Base-by-base conservation (phyloP, 1,140 invertebrate species). In the Trypoxylus dichotomus region DNA sequence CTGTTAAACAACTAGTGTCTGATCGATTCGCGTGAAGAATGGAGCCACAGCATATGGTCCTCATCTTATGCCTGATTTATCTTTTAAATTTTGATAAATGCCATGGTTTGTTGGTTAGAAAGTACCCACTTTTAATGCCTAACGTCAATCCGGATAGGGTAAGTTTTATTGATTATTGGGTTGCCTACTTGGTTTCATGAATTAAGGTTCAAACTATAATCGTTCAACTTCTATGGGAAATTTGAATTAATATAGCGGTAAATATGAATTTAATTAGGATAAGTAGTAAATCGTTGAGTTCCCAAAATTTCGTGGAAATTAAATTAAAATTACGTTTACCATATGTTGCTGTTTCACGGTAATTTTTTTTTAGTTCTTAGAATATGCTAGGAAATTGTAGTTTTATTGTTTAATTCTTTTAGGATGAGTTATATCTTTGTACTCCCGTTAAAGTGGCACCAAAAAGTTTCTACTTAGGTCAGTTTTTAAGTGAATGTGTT, bases 391-490 rank as follows among this genome's bases (percentile, higher is more conserved):
- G n/a, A 73, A 21, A 8, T 37, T 7, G 10, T 37, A 7, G 10
- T 37, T 8, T 7, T 7, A 37, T 37, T 37, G 10, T 37, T 8
- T 7, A 37, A 37, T 37, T 24, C 19, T 91, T 91, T 79, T 85
- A 96, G 94, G 92, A 93, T 77, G 95, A 96, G 87, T 87, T 94
- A 21, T 96, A 96, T 84, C 87, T 96, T 32, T 96, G 95, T 84
- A 95, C 94, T 42, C 93, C 95, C 13, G 91, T 95, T 19, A 92
- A 92, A 87, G 88, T 96, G 47, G 91, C 94, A 82, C 87, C 87
- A 42, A 86, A 90, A 79, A 90, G 89, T 77, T 94, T 94, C 85
- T 96, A 93, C 82, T 93, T 96, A 78, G 90, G 93, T 94, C 88
- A 87, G 88, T 86, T 75, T 11, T 11, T 60, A n/a, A 47, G 68